phyloP scores from a whole-genome alignment of 2,113 vertebrate genomes.

The Dromas ardeola region DNA sequence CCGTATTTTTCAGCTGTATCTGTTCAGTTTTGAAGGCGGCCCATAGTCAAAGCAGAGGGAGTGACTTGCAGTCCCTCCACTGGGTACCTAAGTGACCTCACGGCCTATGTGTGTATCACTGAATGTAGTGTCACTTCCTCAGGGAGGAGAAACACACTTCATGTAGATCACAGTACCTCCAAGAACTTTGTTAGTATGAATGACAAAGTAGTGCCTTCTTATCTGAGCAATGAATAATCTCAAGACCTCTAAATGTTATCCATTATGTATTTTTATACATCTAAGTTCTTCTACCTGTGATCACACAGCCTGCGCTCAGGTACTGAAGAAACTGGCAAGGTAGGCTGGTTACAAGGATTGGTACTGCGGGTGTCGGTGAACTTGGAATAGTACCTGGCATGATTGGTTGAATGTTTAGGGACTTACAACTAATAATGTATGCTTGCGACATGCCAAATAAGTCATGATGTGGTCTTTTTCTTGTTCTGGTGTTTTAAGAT shows the following conservation, averaged over 20 bases:
- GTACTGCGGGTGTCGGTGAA: neutral
- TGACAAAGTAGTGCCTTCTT: neutral
- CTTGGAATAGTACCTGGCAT: neutral
- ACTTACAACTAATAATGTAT: neutral
- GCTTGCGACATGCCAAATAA: neutral
- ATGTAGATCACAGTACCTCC: neutral
- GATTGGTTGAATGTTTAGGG: neutral
- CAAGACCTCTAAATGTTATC: neutral
- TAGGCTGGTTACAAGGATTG: neutral
- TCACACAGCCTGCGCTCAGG: neutral
- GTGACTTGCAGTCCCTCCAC: neutral
- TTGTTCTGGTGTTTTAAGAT: neutral
- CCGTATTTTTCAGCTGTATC: neutral
- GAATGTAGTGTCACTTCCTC: neutral
- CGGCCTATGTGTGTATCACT: neutral
- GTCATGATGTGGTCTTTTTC: neutral
- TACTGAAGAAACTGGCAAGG: neutral
- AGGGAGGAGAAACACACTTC: neutral
- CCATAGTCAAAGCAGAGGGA: neutral
- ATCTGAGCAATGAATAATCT: neutral
- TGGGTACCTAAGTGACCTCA: neutral
- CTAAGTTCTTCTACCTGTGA: neutral
- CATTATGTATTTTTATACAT: too few relatives aligned
- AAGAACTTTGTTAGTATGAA: neutral
- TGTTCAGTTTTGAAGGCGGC: neutral